Conservation (phyloP, 2,888 invertebrate species). For the Stenotaenia linearis region DNA sequence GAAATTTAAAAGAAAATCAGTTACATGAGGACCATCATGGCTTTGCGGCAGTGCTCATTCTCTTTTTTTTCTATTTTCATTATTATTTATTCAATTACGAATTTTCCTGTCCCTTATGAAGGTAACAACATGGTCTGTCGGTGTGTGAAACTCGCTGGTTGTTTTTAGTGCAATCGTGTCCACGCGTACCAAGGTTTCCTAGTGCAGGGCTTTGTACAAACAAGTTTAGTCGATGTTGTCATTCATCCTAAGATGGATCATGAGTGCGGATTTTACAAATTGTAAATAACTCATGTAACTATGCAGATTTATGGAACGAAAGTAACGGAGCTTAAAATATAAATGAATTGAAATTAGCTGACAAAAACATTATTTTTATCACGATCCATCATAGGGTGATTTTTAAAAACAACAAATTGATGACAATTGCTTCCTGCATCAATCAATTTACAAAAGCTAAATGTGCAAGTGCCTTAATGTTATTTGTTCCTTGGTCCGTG, state of each 20-base stretch:
- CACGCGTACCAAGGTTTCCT: conserved; percentile 26
- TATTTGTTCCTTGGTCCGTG: conserved; percentile 29
- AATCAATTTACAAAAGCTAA: conserved; percentile 11
- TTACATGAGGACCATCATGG: conserved; percentile 30
- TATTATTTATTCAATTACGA: background rate
- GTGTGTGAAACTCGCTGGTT: background rate
- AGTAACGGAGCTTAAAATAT: background rate
- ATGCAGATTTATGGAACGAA: background rate
- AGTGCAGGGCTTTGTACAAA: conserved; percentile 27
- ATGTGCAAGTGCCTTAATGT: conserved; percentile 33
- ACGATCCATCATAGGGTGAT: background rate
- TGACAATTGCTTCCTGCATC: conserved; percentile 18
- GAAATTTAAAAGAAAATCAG: background rate
- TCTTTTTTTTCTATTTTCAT: background rate
- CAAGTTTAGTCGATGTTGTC: background rate
- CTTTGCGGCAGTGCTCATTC: conserved; percentile 20
- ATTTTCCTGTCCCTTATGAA: background rate
- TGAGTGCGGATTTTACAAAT: background rate
- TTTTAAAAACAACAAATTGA: background rate
- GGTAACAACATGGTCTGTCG: background rate
- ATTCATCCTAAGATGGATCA: background rate
- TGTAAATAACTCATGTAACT: no score
- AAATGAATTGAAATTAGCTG: background rate
- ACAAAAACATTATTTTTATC: background rate
- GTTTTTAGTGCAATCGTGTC: background rate